Percentiles rank a stretch among this genome's conserved stretches.
Evolutionary conservation across 2,797 vertebrate genomes (phyloP).

Genomic region (Pseudopleuronectes americanus): DNA sequence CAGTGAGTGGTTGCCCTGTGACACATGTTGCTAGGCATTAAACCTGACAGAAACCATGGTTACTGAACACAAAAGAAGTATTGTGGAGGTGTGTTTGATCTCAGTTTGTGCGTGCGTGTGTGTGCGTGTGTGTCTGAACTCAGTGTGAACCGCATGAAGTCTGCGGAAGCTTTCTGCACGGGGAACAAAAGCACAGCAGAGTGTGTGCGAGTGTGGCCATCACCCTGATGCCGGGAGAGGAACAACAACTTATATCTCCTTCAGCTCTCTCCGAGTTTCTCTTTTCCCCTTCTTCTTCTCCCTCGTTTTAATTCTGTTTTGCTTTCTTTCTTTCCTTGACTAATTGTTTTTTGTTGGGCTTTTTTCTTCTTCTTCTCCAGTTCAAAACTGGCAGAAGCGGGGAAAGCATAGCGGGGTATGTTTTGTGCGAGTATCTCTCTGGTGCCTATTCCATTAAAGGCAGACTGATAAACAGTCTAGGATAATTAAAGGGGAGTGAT

Average conservation of each 20-base stretch:
- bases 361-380: conserved; percentile 56
- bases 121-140: conserved; percentile 74
- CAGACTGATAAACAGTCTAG: conserved; percentile 86
- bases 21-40: conserved; percentile 85
- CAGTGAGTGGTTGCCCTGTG: conserved; percentile 78
- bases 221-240: conserved; percentile 72
- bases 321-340: conserved; percentile 55
- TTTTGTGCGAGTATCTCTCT: conserved; percentile 82
- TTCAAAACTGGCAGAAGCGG: conserved; percentile 78
- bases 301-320: conserved; percentile 65
- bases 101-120: conserved; percentile 58
- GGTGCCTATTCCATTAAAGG: conserved; percentile 87
- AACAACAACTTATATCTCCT: conserved; percentile 78
- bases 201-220: conserved; percentile 70
- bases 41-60: conserved; percentile 84
- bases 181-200: conserved; percentile 79
- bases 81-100: conserved; percentile 83
- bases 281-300: conserved; percentile 27
- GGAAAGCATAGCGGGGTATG: conserved; percentile 74
- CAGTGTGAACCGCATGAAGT: conserved; percentile 76
- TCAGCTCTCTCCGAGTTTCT: conserved; percentile 59
- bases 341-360: conserved; percentile 77
- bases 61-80: conserved; percentile 80
- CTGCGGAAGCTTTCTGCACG: conserved; percentile 75
- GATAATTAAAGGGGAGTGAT: conserved; percentile 89